Evolutionary conservation across 2,113 vertebrate species (phyloP), one percentile per base, ranked within the genome.

Genomic region (Cavia porcellus): DNA sequence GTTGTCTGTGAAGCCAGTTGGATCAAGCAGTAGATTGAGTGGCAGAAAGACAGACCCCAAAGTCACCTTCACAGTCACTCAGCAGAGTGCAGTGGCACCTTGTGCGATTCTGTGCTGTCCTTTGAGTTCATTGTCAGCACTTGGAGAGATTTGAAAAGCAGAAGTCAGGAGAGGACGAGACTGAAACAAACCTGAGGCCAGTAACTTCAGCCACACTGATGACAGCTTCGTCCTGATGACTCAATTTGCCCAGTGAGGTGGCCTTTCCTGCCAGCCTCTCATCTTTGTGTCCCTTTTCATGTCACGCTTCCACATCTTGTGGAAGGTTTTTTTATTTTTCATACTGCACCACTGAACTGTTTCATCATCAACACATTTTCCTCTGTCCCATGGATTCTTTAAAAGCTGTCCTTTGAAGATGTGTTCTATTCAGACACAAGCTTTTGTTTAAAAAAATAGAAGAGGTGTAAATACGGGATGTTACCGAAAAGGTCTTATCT

Each of bases 291-390:
- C 81, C 62, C 35, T 94, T 98, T 98, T 98, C 87, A 74, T 98
- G 96, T 98, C 90, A 92, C 95, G 98, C 97, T 97, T 97, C 97
- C 97, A 96, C 95, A 97, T 98, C 96, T 96, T 32, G 83, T 97
- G 93, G 75, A 95, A 38, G 42, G 42, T 13, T 0, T 62, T 62
- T 83, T 94, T 97, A 97, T 98, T 90, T 92, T 94, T 96, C 96
- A 93, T 97, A 97, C 83, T 93, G 93, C 96, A 85, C 55, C 50
- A 85, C 97, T 96, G 94, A 98, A 96, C 97, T 97, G 96, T 98
- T 99, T 98, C 98, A 98, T 98, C 98, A 98, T 88, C 96, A 96
- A 94, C 97, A 97, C 89, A 89, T 98, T 98, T 97, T 94, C 96
- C 95, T 96, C 96, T 95, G 82, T 97, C 97, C 97, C 90, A 59